Evolutionary conservation across 1,140 invertebrate genomes (phyloP), one percentile per base, ranked within the genome.

Genomic region (Triops cancriformis): DNA sequence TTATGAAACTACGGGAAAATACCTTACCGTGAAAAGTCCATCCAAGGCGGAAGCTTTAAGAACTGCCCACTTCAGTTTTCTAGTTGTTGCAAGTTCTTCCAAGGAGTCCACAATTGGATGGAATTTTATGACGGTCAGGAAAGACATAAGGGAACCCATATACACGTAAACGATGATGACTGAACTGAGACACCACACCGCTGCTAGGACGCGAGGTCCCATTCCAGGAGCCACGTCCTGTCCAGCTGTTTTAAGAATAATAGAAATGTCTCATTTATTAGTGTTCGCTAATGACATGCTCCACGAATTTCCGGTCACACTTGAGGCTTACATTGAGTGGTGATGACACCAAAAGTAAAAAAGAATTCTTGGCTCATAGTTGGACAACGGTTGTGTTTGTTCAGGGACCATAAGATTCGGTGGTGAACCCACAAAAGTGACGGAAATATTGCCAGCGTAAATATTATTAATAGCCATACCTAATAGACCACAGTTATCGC

Each of bases 91-190:
- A 12, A 83, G 76, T 26, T 81, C 80, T 75, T 82, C 80, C 10
- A 83, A 76, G 45, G 73, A 78, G 31, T 82, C 76, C 18, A 83
- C 77, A 6, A 79, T 7, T 37, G 81, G 80, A 6, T 72, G 72
- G 5, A 81, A 45, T 42, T 80, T 81, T 18, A 81, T 82, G 64
- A 80, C 78, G 1, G 81, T 81, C 23, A 83, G 79, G 73, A 80
- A 83, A 14, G 82, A 82, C 18, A 83, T 82, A 18, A 83, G 79
- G 37, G 80, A 79, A 1, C 80, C 82, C 1, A 82, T 79, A 77
- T 83, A 83, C n/a, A 80, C 81, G 76, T 83, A 82, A n/a, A 81
- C 81, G 23, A 84, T 74, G 27, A 82, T 81, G 12, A 84, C 78
- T 27, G 80, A 80, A 27, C 80, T 72, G 27, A 81, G 64, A 80